Evolutionary conservation across 2,888 invertebrate species (phyloP), one percentile per base, ranked within the genome.

Genomic region (Tachystola acroxantha): DNA sequence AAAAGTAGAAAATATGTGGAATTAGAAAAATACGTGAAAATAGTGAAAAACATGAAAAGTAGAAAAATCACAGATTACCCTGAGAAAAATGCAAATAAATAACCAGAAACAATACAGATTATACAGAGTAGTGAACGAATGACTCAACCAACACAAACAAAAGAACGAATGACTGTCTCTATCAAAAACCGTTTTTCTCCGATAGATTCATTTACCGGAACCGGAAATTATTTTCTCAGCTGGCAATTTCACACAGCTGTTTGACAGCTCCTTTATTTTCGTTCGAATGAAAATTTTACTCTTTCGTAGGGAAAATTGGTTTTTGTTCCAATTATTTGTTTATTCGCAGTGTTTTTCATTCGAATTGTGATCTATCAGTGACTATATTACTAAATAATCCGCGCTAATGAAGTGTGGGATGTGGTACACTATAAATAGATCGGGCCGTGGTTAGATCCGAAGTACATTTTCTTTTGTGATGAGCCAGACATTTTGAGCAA

Each of bases 251-350:
- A 7, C 11, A 11, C 74, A 77, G 76, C 73, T 72, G 68, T 73
- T 74, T 79, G 80, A 79, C 79, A 77, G 68, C 54, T 62, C 44
- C 62, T 70, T 75, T 74, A 76, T 77, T 78, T 72, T 79, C 76
- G 57, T 72, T 79, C 76, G 57, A 65, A 70, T 64, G 64, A 70
- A 69, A 56, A 43, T 30, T 64, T 49, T 45, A 41, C 48, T 57
- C 53, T 36, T 49, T 38, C 45, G 43, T 45, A 40, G 50, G 57
- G 52, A 69, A 67, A 55, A 64, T 50, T 56, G n/a, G n/a, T 52
- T 62, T 65, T 64, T 65, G 53, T 67, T 66, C 50, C 50, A 49
- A 50, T 47, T 66, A 50, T 62, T 63, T 57, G 46, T 56, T 65
- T 50, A 43, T 48, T 34, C 28, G 10, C 13, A 3, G 51, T 56